A percentile compares a stretch with the other conserved stretches of the same genome.
Evolutionary conservation across 37 sponge, comb jelly and placozoan species (phyloP).

Genomic region (Spongilla lacustris): DNA sequence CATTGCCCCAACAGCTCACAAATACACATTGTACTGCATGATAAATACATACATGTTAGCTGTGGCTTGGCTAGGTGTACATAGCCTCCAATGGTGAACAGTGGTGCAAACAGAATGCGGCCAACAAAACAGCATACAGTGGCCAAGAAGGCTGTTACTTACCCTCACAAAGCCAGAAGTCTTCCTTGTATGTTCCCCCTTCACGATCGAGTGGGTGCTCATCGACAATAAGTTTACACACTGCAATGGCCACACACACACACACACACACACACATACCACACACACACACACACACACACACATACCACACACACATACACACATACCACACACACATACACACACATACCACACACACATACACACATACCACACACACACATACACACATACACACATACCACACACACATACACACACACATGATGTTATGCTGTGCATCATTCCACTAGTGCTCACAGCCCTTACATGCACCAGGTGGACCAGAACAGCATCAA

Average conservation of each 20-base stretch:
- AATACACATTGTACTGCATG: no score
- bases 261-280: not conserved
- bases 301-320: no score
- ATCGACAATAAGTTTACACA: slow-evolving; percentile 86
- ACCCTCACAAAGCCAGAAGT: slow-evolving; percentile 93
- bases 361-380: not conserved
- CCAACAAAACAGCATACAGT: no score
- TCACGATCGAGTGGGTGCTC: slow-evolving; percentile 71
- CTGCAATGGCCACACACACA: slow-evolving; percentile 20
- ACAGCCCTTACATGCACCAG: slow-evolving; percentile 83
- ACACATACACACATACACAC: not conserved
- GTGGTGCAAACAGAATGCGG: no score
- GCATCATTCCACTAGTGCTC: slow-evolving; percentile 1
- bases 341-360: no score
- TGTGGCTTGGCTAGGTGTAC: no score
- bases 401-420: not conserved
- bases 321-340: not conserved
- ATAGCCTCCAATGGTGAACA: no score
- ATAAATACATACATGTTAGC: no score
- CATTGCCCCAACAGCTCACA: no score
- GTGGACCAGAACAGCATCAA: slow-evolving; percentile 83
- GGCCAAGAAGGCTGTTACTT: not conserved
- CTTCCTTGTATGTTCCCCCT: slow-evolving; percentile 89
- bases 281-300: no score
- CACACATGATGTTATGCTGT: not conserved